Conservation (phyloP, 2,888 invertebrate genomes). For the Dolomedes plantarius region DNA sequence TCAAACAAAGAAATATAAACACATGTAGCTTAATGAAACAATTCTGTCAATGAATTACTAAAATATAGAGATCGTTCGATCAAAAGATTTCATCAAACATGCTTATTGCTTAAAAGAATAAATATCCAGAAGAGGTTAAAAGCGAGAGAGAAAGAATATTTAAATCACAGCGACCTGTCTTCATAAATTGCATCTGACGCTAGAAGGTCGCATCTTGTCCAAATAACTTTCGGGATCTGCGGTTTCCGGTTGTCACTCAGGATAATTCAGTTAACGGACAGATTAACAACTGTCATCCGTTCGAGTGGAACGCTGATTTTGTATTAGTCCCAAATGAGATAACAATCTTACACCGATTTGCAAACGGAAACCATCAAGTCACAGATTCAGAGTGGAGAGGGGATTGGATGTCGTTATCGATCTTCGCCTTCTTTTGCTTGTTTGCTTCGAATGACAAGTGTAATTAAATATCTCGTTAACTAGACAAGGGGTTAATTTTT, state of each 20-base stretch:
- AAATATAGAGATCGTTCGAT: no score
- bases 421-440: neutral
- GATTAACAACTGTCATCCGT: slow-evolving; percentile 5
- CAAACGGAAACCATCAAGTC: neutral
- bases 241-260: slow-evolving; percentile 13
- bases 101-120: no score
- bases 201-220: neutral
- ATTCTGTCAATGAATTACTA: no score
- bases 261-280: slow-evolving; percentile 9
- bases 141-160: no score
- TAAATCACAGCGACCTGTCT: no score
- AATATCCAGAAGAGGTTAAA: no score
- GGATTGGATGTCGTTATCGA: slow-evolving; percentile 8
- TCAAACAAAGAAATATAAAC: no score
- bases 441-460: slow-evolving; percentile 3
- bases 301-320: neutral
- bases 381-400: neutral
- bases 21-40: no score
- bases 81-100: no score
- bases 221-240: neutral
- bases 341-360: neutral
- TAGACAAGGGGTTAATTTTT: neutral
- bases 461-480: slow-evolving; percentile 10
- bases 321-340: neutral
- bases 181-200: neutral